Evolutionary conservation across 1,140 invertebrate genomes (phyloP), one percentile per base, ranked within the genome.

Genomic region (Spodoptera litura): DNA sequence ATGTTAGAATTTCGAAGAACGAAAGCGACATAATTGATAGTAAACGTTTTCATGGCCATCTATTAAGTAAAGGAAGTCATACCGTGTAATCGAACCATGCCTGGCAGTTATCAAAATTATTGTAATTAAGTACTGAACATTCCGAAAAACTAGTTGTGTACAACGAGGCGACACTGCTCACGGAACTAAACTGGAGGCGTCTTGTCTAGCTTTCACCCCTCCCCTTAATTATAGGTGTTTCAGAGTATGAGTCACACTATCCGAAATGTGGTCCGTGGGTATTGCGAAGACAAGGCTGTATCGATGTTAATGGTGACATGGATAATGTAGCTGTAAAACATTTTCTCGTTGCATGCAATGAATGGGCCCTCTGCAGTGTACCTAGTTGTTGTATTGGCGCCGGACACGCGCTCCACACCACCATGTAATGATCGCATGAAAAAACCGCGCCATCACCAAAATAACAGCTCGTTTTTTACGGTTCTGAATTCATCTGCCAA

Each of bases 151-250:
- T 77, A 81, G 80, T 78, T 81, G 70, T 53, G 80, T 80, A 83
- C 83, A 83, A 82, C 88, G 81, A 87, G 83, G 82, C 74, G 83
- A 81, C 78, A 82, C 72, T 70, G 70, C 73, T 87, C 85, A 88
- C 87, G 88, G 84, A 88, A 85, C 73, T 75, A 51, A 75, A 81
- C 83, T 80, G 82, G 81, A 83, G 80, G 25, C 12, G 68, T 15
- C 61, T 27, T 56, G 68, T 73, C 59, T 82, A 75, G 86, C 89
- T 92, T 92, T 92, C 89, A 87, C 89, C 87, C 61, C 61, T 49
- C n/a, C 86, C 87, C 83, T 44, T 91, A 90, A 91, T 92, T 90
- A 88, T 85, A 81, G 81, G 80, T 87, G 88, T 89, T 88, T 85
- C 59, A 79, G 52, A 87, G 83, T 75, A 72, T 89, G 85, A 91